Evolutionary conservation across 2,797 vertebrate genomes (phyloP).

Genomic region (Hydrocynus forskahlii): DNA sequence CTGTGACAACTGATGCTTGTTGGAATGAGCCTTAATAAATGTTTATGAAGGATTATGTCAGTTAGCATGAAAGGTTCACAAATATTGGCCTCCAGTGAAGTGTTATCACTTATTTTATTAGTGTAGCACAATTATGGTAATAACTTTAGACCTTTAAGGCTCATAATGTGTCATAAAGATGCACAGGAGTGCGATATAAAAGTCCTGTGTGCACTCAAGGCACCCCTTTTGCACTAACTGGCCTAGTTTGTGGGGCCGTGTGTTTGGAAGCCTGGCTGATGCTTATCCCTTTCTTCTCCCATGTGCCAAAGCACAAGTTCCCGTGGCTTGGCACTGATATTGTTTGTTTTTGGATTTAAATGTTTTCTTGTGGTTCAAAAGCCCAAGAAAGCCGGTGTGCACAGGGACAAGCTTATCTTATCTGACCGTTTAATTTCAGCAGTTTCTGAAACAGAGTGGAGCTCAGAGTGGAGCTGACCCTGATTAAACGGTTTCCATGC

Average conservation of each 20-base stretch:
- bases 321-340: conserved; percentile 15
- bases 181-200: conserved; percentile 50
- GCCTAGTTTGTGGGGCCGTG: background rate
- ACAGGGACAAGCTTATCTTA: conserved; percentile 37
- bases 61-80: too few relatives aligned
- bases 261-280: background rate
- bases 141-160: background rate
- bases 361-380: conserved; percentile 26
- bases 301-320: conserved; percentile 15
- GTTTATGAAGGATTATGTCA: too few relatives aligned
- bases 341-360: conserved; percentile 44
- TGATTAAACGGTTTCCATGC: conserved; percentile 39
- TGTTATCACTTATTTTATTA: too few relatives aligned
- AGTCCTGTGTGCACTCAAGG: conserved; percentile 13
- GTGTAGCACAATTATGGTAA: too few relatives aligned
- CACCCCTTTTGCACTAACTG: background rate
- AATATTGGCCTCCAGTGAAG: too few relatives aligned
- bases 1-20: too few relatives aligned
- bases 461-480: conserved; percentile 20
- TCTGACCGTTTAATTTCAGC: conserved; percentile 38
- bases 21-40: too few relatives aligned
- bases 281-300: conserved; percentile 3
- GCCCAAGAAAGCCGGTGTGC: conserved; percentile 1
- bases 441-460: conserved; percentile 4
- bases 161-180: background rate